Percentiles rank a stretch among this genome's conserved stretches.
phyloP scores from a whole-genome alignment of 2,888 invertebrate genomes.

The Portevinia maculata region DNA sequence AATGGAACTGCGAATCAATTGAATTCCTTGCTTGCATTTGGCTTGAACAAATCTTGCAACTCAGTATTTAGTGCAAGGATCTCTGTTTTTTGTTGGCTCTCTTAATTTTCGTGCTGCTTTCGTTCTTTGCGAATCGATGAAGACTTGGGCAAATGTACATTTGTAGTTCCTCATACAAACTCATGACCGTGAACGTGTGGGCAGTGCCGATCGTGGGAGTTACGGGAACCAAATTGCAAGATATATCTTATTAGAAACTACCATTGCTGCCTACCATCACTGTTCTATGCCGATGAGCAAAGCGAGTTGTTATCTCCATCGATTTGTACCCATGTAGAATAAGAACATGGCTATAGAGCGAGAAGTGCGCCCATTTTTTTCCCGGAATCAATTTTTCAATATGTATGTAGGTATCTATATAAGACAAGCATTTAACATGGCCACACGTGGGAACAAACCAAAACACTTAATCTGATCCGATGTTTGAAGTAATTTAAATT shows the following conservation, averaged over 20 bases:
- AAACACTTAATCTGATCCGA: too few relatives aligned
- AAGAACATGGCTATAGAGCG: constrained; percentile 24
- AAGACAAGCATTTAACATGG: too few relatives aligned
- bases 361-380: constrained; percentile 54
- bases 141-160: constrained; percentile 58
- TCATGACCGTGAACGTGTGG: too few relatives aligned
- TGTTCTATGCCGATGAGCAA: constrained; percentile 3
- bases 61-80: constrained; percentile 71
- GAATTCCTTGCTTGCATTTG: constrained; percentile 69
- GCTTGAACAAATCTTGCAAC: constrained; percentile 44
- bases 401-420: too few relatives aligned
- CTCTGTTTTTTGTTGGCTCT: background rate
- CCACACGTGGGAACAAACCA: too few relatives aligned
- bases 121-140: background rate
- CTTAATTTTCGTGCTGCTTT: constrained; percentile 7
- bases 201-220: constrained; percentile 59
- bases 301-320: constrained; percentile 66
- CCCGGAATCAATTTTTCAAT: constrained; percentile 67
- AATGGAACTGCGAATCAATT: constrained; percentile 69
- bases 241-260: constrained; percentile 69
- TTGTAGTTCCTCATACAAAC: constrained; percentile 42
- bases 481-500: too few relatives aligned
- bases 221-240: constrained; percentile 63
- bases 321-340: constrained; percentile 60
- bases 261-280: constrained; percentile 30